Percentiles rank a stretch among this genome's conserved stretches.
Conservation (phyloP, 2,888 invertebrate genomes). For the Heterodera filipjevi region DNA sequence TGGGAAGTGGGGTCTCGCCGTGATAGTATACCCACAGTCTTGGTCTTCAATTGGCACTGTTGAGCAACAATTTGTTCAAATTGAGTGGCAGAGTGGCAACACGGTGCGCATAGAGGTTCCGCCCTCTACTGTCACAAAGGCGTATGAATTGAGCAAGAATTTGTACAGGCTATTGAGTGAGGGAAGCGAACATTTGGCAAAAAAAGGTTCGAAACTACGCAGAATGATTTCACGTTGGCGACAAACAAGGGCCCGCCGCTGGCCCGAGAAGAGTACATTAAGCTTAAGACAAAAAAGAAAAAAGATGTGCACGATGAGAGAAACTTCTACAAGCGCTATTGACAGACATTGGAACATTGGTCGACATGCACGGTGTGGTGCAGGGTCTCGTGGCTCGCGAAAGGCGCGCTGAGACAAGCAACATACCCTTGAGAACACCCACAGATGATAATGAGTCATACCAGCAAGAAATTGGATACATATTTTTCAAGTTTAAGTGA, state of each 20-base stretch:
- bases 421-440: too few relatives aligned
- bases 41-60: too few relatives aligned
- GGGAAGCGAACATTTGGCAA: not conserved
- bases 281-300: not conserved
- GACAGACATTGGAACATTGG: too few relatives aligned
- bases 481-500: not conserved
- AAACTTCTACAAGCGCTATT: too few relatives aligned
- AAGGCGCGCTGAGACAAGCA: too few relatives aligned
- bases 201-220: not conserved
- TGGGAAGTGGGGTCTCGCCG: constrained; percentile 31
- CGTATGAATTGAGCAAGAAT: not conserved
- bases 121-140: not conserved
- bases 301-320: too few relatives aligned
- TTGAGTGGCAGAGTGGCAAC: constrained; percentile 1
- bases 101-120: not conserved
- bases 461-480: too few relatives aligned
- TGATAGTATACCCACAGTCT: too few relatives aligned
- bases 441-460: too few relatives aligned
- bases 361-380: too few relatives aligned
- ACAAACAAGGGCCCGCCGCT: not conserved
- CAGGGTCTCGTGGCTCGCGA: too few relatives aligned
- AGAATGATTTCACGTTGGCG: not conserved
- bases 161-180: not conserved
- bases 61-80: too few relatives aligned
- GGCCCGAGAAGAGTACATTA: not conserved